Base-by-base conservation (phyloP, 2,888 invertebrate species). In the Dasysyrphus tricinctus region DNA sequence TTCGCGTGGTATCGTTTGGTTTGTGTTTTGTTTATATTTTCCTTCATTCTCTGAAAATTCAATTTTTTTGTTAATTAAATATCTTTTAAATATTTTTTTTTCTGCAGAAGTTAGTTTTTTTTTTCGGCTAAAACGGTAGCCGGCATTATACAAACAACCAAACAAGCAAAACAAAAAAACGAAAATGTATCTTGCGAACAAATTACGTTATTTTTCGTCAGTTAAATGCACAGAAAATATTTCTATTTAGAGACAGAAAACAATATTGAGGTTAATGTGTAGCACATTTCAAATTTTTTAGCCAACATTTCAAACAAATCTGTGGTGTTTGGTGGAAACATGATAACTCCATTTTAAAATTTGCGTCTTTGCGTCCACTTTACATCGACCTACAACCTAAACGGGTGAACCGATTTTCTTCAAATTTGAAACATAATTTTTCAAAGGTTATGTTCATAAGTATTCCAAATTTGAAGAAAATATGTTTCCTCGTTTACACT, bases 51-150 rank as follows among this genome's bases (percentile, higher is more conserved):
- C 37, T 29, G 51, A 70, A 76, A 80, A 76, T 80, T 70, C 19
- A 67, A 34, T 44, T 84, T 80, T 72, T 84, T 84, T 76, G 72
- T 76, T 80, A 84, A 84, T 84, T 84, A 84, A 84, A 84, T 37
- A 76, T 51, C 39, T 72, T 67, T 72, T 34, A 24, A 24, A 24
- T 29, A 12, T 67, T 14, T 72, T 76, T 57, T 49, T 75, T 19
- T 54, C 70, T 57, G 56, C 14, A 0, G 12, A 34, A 37, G 5
- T 19, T 44, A 6, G 5, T 67, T 61, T 4, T 61, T 24, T 42
- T 34, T 65, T 44, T 63, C 12, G 16, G 19, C 0, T 49, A 67
- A 49, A 49, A 67, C 49, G 19, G 67, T 49, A 67, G 67, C 37
- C 19, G 34, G 19, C 67, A 19, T 24, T 49, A 67, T 14, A 8